Percentiles rank a stretch among this genome's conserved stretches.
Evolutionary conservation across 2,113 vertebrate species (phyloP).

Genomic region (Salvelinus alpinus): DNA sequence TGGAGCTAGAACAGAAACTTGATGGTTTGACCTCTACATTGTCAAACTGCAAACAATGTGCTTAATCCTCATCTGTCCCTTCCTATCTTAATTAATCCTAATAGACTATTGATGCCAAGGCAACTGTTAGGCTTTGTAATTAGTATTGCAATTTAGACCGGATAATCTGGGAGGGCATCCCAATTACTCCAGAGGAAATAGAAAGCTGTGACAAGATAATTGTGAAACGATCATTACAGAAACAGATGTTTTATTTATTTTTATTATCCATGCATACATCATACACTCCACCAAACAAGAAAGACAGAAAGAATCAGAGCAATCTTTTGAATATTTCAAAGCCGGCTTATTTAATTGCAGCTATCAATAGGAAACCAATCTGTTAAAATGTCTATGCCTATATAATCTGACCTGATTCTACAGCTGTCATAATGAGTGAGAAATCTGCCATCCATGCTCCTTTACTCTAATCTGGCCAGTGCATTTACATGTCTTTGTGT

Average conservation of each 20-base stretch:
- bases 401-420: slow-evolving; percentile 92
- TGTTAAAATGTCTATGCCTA: slow-evolving; percentile 88
- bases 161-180: slow-evolving; percentile 78
- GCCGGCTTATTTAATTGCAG: slow-evolving; percentile 76
- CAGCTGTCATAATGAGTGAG: slow-evolving; percentile 93
- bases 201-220: slow-evolving; percentile 70
- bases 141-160: slow-evolving; percentile 91
- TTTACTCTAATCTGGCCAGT: slow-evolving; percentile 77
- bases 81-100: slow-evolving; percentile 97
- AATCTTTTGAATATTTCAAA: slow-evolving; percentile 50
- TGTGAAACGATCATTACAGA: slow-evolving; percentile 67
- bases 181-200: slow-evolving; percentile 86
- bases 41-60: slow-evolving; percentile 84
- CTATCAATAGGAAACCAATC: slow-evolving; percentile 95
- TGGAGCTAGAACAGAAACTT: slow-evolving; percentile 54
- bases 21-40: slow-evolving; percentile 75
- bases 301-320: slow-evolving; percentile 60
- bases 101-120: slow-evolving; percentile 91
- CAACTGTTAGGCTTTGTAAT: slow-evolving; percentile 98
- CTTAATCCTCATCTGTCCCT: slow-evolving; percentile 90
- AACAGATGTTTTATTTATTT: slow-evolving; percentile 35
- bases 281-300: slow-evolving; percentile 21
- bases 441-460: slow-evolving; percentile 85
- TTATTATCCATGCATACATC: slow-evolving; percentile 67
- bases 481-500: slow-evolving; percentile 63